Evolutionary conservation across 2,113 vertebrate species (phyloP).

Genomic region (Entomyzon cyanotis): DNA sequence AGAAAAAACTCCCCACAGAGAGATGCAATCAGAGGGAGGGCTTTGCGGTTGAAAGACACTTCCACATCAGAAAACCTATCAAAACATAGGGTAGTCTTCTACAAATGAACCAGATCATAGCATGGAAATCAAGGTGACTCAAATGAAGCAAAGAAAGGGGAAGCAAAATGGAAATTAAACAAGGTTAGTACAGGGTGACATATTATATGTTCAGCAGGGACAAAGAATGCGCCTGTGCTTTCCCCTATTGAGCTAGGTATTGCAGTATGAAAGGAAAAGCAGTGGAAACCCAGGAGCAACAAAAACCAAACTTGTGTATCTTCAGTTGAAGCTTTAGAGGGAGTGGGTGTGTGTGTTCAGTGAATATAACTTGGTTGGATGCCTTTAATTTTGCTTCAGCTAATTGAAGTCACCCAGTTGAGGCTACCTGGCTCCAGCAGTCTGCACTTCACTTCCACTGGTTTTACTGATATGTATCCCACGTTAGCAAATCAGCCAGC

Average conservation of each 20-base stretch:
- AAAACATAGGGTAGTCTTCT: background rate
- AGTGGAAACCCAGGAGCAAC: background rate
- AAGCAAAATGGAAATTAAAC: background rate
- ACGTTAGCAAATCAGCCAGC: background rate
- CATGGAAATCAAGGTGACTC: background rate
- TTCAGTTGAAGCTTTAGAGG: background rate
- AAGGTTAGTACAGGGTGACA: background rate
- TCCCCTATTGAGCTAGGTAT: background rate
- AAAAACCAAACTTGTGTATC: background rate
- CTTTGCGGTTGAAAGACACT: background rate
- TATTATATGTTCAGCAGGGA: background rate
- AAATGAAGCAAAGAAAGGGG: background rate
- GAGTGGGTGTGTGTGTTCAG: background rate
- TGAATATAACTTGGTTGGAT: background rate
- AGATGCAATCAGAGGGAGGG: background rate
- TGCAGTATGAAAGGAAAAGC: background rate
- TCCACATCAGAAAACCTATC: background rate
- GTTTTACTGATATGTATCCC: background rate
- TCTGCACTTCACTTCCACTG: conserved; percentile 1
- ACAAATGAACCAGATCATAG: background rate
- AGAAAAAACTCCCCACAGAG: background rate
- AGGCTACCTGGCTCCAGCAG: conserved; percentile 27
- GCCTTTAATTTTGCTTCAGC: conserved; percentile 1
- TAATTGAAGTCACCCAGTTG: background rate
- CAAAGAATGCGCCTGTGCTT: background rate